Conservation (phyloP, 2,888 invertebrate species). For the Pocota personata region DNA sequence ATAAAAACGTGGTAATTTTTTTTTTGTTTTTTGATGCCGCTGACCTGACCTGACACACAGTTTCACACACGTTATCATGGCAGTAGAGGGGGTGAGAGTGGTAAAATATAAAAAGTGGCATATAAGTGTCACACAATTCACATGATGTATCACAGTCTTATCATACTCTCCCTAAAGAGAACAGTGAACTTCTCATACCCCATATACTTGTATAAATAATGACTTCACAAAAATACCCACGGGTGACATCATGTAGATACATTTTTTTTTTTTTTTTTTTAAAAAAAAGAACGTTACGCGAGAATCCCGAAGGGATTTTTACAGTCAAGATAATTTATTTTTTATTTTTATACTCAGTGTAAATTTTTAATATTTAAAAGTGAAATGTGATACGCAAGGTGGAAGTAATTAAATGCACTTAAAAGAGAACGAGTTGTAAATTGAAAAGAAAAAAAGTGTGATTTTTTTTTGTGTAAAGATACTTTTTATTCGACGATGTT, state of each 20-base stretch:
- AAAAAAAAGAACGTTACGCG: constrained; percentile 26
- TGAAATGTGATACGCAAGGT: constrained; percentile 52
- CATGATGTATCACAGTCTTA: constrained; percentile 72
- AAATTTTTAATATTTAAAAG: constrained; percentile 40
- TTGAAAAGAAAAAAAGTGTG: neutral
- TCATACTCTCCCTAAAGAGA: constrained; percentile 65
- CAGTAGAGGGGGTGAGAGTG: constrained; percentile 24
- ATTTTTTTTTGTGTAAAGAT: neutral
- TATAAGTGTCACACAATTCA: constrained; percentile 72
- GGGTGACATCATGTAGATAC: constrained; percentile 60
- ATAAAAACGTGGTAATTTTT: constrained; percentile 30
- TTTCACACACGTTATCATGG: constrained; percentile 30
- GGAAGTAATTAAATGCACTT: constrained; percentile 42
- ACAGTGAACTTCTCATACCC: constrained; percentile 58
- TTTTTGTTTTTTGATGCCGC: constrained; percentile 33
- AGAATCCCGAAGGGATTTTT: constrained; percentile 14
- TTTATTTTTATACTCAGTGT: constrained; percentile 5
- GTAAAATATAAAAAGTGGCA: constrained; percentile 47
- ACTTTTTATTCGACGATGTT: neutral
- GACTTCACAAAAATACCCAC: constrained; percentile 28
- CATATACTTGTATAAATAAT: constrained; percentile 39
- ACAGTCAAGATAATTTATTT: neutral
- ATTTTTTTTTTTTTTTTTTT: neutral
- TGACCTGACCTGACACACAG: constrained; percentile 65
- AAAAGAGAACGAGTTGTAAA: neutral